Conservation (phyloP, 30 jellyfish, hydroid and myxozoan genomes). For the Pseudorhiza aurosa region DNA sequence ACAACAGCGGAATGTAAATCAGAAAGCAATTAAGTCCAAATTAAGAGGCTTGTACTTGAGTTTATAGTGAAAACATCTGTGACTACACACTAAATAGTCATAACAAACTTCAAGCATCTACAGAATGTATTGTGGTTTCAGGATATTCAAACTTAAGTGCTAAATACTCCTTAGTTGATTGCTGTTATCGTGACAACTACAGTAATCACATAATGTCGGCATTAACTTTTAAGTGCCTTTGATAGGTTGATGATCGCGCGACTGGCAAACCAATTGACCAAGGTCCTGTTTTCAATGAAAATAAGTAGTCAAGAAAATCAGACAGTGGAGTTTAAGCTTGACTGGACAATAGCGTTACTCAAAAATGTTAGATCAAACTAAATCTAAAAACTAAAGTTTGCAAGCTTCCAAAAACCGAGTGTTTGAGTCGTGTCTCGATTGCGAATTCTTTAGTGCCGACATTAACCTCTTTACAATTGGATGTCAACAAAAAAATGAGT, state of each 20-base stretch:
- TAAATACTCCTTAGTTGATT: conserved; percentile 18
- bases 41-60: neutral
- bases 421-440: no score
- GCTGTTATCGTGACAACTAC: neutral
- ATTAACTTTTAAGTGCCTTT: conserved; percentile 6
- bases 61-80: conserved; percentile 6
- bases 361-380: no score
- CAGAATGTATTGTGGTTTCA: conserved; percentile 12
- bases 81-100: conserved; percentile 8
- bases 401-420: no score
- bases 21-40: neutral
- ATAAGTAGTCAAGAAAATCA: neutral
- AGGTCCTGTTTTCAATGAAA: conserved; percentile 5
- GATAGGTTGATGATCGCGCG: conserved; percentile 50
- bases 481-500: no score
- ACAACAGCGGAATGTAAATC: neutral
- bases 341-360: no score
- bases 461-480: no score
- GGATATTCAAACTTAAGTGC: conserved; percentile 19
- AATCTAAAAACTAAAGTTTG: no score
- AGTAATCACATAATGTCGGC: neutral
- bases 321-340: no score
- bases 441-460: no score
- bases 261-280: conserved; percentile 11
- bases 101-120: conserved; percentile 3